These are phyloP conservation scores for Osmerus eperlanus DNA, from an alignment of 2,113 vertebrate genomes.

Conservation along the genomic window DNA sequence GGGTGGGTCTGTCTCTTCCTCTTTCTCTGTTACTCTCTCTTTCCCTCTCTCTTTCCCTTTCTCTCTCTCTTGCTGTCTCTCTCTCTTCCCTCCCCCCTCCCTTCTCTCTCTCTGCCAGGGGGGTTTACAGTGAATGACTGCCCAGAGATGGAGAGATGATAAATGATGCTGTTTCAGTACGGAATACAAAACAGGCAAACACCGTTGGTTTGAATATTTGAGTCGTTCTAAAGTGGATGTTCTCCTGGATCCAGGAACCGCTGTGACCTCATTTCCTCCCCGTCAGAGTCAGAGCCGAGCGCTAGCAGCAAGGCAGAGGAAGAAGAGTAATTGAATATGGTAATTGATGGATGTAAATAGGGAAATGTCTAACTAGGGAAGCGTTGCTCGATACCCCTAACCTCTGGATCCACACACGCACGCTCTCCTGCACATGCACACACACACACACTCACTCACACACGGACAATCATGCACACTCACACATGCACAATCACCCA, in stretches of 20 bases:
- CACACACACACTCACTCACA: too few relatives aligned
- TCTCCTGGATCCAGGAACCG: conserved; percentile 14
- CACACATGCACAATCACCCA: too few relatives aligned
- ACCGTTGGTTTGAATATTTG: conserved; percentile 32
- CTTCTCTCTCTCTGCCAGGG: conserved; percentile 8
- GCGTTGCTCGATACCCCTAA: too few relatives aligned
- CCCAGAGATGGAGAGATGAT: conserved; percentile 20
- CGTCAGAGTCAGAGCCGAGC: conserved; percentile 26
- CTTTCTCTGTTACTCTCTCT: not conserved
- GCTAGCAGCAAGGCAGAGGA: too few relatives aligned
- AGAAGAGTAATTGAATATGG: too few relatives aligned
- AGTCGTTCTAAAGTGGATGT: conserved; percentile 15
- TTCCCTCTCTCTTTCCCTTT: too few relatives aligned
- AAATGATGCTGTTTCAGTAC: conserved; percentile 16
- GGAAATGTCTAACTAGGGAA: too few relatives aligned
- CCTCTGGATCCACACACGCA: too few relatives aligned
- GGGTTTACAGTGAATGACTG: conserved; percentile 2
- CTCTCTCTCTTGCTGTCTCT: conserved; percentile 20
- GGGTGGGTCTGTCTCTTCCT: too few relatives aligned
- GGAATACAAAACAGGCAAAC: not conserved
- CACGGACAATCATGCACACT: too few relatives aligned
- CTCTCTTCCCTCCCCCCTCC: conserved; percentile 10
- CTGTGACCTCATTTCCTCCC: conserved; percentile 24
- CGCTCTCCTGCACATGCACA: too few relatives aligned
- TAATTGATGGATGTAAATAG: too few relatives aligned